Evolutionary conservation across 2,888 invertebrate species (phyloP), one percentile per base, ranked within the genome.

Genomic region (Allygus modestus): DNA sequence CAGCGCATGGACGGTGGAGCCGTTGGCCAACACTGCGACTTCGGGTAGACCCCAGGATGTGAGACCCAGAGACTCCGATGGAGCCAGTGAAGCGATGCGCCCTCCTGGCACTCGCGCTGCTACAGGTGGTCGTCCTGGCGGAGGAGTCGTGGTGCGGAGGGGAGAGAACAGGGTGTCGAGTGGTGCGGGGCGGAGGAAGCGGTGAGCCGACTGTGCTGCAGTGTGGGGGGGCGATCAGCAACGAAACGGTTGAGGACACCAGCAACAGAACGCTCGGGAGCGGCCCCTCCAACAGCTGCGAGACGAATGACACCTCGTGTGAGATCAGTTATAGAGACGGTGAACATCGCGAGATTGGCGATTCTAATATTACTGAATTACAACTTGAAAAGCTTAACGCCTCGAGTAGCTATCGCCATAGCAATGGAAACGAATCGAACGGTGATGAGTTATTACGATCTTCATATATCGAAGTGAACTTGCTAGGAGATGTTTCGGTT

Each of bases 11-110:
- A 46, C 2, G 23, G 43, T 4, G 7, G 23, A 15, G 37, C n/a
- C 12, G 2, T 17, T 33, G 7, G 69, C 26, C 31, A 69, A 28
- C 77, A 12, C 28, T 46, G 28, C 51, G 77, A 77, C 20, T 43
- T 77, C 46, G 77, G 77, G 46, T 77, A 77, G 51, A 77, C n/a
- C 71, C 20, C 37, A 41, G 71, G 5, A 71, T 71, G 71, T 33
- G 71, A 71, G 41, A 41, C 4, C 71, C 41, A 20, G 12, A 37
- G 41, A 12, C 17, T n/a, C 51, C 46, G 51, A 77, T 77, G 77
- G 77, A 46, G 5, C 26, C 77, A 37, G 12, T 46, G 43, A 71
- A 23, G 20, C 9, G 46, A 77, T 43, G 77, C 46, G 77, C 26
- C 28, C 51, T 77, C 46, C 51, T 77, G 77, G 77, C 77, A 51